Evolutionary conservation across 2,888 invertebrate species (phyloP).

Genomic region (Gonocerus acuteangulatus): DNA sequence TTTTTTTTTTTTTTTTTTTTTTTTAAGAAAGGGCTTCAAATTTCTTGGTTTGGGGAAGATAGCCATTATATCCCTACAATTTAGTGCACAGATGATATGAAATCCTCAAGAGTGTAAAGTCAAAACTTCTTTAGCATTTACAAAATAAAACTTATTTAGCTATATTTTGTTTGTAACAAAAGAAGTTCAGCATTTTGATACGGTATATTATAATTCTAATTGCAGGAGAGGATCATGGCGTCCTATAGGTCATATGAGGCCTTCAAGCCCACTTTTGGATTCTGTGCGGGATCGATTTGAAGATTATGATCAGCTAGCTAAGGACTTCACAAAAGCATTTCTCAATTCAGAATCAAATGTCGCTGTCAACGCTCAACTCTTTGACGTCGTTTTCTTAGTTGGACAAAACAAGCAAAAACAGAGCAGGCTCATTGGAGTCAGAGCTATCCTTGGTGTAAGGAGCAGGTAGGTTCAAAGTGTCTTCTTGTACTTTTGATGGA

Average conservation of each 20-base stretch:
- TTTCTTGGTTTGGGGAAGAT: too few relatives aligned
- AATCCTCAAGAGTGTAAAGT: too few relatives aligned
- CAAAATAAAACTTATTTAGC: too few relatives aligned
- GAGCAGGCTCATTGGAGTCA: slow-evolving; percentile 78
- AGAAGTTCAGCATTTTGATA: too few relatives aligned
- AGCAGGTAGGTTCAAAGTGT: slow-evolving; percentile 55
- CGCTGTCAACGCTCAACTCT: slow-evolving; percentile 69
- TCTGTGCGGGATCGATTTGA: slow-evolving; percentile 90
- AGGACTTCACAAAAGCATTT: slow-evolving; percentile 84
- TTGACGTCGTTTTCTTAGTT: slow-evolving; percentile 84
- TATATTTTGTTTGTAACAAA: too few relatives aligned
- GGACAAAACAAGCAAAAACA: slow-evolving; percentile 83
- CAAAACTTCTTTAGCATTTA: too few relatives aligned
- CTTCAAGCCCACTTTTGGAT: slow-evolving; percentile 83
- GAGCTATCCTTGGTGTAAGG: slow-evolving; percentile 83
- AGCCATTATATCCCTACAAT: too few relatives aligned
- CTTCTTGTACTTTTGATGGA: too few relatives aligned
- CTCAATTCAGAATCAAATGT: slow-evolving; percentile 74
- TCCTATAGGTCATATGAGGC: slow-evolving; percentile 89
- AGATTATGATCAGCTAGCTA: slow-evolving; percentile 86
- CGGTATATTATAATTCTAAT: too few relatives aligned
- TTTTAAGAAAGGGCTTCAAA: too few relatives aligned
- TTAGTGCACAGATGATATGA: too few relatives aligned
- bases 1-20: too few relatives aligned
- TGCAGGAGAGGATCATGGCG: slow-evolving; percentile 73